Percentiles rank a stretch among this genome's conserved stretches.
Evolutionary conservation across 2,113 vertebrate species (phyloP).

Genomic region (Telmatochromis sp.): DNA sequence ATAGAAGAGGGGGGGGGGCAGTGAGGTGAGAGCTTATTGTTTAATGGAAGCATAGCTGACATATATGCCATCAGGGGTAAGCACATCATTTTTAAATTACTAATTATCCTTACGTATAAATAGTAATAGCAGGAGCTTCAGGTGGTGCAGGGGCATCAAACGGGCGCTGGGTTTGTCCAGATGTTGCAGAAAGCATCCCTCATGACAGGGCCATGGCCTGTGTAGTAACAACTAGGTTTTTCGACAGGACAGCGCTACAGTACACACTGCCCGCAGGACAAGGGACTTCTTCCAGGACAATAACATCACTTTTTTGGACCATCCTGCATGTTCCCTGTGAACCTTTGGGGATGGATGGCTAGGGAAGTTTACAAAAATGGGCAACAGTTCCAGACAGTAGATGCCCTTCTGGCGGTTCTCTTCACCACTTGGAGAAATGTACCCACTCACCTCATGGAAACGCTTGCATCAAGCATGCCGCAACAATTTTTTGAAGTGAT

Average conservation of each 20-base stretch:
- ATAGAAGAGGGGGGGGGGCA: background rate
- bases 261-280: background rate
- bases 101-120: background rate
- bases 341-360: background rate
- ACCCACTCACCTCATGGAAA: background rate
- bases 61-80: background rate
- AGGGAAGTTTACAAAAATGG: background rate
- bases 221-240: background rate
- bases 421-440: background rate
- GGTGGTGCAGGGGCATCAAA: background rate
- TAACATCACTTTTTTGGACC: background rate
- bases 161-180: background rate
- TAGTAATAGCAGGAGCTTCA: background rate
- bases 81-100: background rate
- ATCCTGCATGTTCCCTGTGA: background rate
- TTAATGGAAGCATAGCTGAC: background rate
- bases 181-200: background rate
- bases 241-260: accelerated
- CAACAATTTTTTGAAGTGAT: background rate
- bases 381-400: background rate
- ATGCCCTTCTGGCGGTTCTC: background rate
- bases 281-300: background rate
- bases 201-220: background rate
- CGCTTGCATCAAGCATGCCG: background rate
- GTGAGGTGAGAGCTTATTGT: background rate